Base-by-base conservation (phyloP, 2,113 vertebrate genomes). In the Microcebus tavaratra region DNA sequence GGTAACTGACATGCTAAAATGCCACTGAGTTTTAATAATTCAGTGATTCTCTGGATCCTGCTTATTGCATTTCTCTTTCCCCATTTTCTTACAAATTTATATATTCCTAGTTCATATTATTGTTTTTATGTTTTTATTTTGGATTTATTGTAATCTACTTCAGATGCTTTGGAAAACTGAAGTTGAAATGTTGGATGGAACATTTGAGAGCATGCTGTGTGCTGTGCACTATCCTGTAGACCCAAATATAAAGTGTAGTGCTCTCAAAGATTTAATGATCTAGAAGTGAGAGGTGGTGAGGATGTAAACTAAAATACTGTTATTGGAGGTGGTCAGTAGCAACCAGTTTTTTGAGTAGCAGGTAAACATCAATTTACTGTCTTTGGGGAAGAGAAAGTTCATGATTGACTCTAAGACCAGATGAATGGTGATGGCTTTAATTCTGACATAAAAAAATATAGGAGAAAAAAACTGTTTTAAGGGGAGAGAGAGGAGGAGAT, bases 51-150 rank as follows among this genome's bases (percentile, higher is more conserved):
- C 59, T 75, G 59, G 31, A 48, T 80, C 34, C 55, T 67, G 31
- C 20, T 95, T 75, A 15, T 80, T 73, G 5, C 39, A 39, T 88
- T 57, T 10, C 34, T 80, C 68, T 79, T 73, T 72, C 12, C 21
- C 10, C 36, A 34, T 88, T 87, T 96, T 73, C 48, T 90, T 86
- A 67, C 27, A 90, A 15, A 42, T 65, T 53, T 45, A 23, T 36
- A 55, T 90, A 80, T 96, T 96, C 13, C 53, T 90, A 48, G 72
- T 85, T 53, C 70, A 78, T 27, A 72, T 89, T 89, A 73, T 86
- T 31, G 10, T 29, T 86, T 80, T 81, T 65, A 1, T 85, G 21
- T 90, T 65, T 93, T 79, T 50, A 57, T 96, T 91, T 94, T 53
- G 82, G 82, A 31, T 82, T 83, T 91, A 53, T 83, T 88, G 34